Evolutionary conservation across 1,140 invertebrate genomes (phyloP).

Genomic region (Trichogramma pretiosum): DNA sequence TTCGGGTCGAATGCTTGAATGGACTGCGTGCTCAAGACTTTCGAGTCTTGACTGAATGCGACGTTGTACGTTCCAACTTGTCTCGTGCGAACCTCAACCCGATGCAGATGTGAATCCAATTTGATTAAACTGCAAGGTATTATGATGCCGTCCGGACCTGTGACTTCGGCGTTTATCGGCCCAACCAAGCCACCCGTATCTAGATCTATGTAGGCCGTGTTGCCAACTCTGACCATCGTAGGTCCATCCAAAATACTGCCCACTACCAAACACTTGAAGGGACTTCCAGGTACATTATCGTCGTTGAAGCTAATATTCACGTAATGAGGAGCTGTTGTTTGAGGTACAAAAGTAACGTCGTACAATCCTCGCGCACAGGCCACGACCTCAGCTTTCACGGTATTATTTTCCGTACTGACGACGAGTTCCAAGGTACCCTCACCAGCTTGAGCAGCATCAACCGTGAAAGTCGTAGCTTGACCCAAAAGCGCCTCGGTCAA

Average conservation of each 20-base stretch:
- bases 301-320: slow-evolving; percentile 97
- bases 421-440: slow-evolving; percentile 92
- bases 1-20: slow-evolving; percentile 81
- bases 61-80: slow-evolving; percentile 57
- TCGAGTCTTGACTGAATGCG: slow-evolving; percentile 46
- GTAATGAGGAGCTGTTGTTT: slow-evolving; percentile 80
- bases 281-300: slow-evolving; percentile 82
- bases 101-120: slow-evolving; percentile 34
- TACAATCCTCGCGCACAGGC: slow-evolving; percentile 86
- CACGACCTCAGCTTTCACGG: slow-evolving; percentile 79
- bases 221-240: slow-evolving; percentile 44
- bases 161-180: slow-evolving; percentile 40
- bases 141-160: slow-evolving; percentile 51
- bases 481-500: slow-evolving; percentile 52
- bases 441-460: slow-evolving; percentile 91
- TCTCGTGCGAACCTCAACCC: slow-evolving; percentile 45
- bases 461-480: slow-evolving; percentile 80
- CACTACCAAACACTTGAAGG: slow-evolving; percentile 64
- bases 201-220: slow-evolving; percentile 48
- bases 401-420: slow-evolving; percentile 81
- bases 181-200: slow-evolving; percentile 39
- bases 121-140: slow-evolving; percentile 47
- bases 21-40: slow-evolving; percentile 53
- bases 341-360: slow-evolving; percentile 93
- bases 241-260: slow-evolving; percentile 42